Base-by-base conservation (phyloP, 2,113 vertebrate genomes). In the Vulpes vulpes region DNA sequence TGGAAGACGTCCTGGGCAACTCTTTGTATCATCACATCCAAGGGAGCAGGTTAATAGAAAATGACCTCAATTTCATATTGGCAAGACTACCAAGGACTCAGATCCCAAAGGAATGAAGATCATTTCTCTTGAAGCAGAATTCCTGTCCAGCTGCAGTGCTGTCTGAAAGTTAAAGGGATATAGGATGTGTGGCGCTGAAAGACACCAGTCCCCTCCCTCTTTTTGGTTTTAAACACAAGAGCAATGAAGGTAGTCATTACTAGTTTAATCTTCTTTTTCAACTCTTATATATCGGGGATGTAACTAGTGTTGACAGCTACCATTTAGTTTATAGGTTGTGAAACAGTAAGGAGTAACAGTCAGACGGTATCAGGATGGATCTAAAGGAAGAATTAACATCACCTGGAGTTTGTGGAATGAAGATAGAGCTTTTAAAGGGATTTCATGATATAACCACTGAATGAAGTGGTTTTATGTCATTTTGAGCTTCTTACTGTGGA, bases 1-100 rank as follows among this genome's bases (percentile, higher is more conserved):
- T 38, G 65, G 10, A 17, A 83, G 12, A 11, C 38, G 94, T 78
- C 71, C 17, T 71, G 19, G 53, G 23, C 1, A 71, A 59, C 35
- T 64, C n/a, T 92, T 57, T 85, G n/a, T 55, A 27, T 86, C 89
- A 92, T 23, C 43, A 43, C 43, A 87, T 49, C 55, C 38, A 76
- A 67, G 59, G 20, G 65, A 92, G 43, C 30, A 87, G 67, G 60
- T 88, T 65, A 89, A 80, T 71, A 20, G 23, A 71, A 92, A 92
- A 85, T 76, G n/a, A 71, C 55, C 82, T 93, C 90, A 74, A 87
- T 90, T 94, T 94, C 57, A 67, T 73, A n/a, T 53, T 86, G 73
- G 49, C 59, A 91, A 91, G 53, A 95, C 22, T 32, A 67, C 17
- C 30, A 74, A 95, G 30, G 64, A 94, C 25, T 92, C 53, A 84